Base-by-base conservation (phyloP, 2,888 invertebrate species). In the Acanthosepion lycidas region DNA sequence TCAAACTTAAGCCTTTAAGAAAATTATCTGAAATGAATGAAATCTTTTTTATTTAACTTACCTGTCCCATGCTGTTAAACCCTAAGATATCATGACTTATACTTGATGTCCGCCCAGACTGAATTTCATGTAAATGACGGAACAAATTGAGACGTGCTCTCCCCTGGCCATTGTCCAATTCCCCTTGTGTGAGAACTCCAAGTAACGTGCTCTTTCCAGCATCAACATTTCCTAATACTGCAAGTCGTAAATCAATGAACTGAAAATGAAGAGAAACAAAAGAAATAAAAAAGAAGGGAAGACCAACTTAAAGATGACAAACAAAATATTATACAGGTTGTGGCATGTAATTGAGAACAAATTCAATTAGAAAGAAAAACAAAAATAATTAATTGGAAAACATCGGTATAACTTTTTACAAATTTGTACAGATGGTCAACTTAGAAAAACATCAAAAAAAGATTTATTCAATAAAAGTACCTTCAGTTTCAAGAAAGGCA, bases 1-100 rank as follows among this genome's bases (percentile, higher is more conserved):
- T 42, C 42, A 42, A 42, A 42, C 42, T 42, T 42, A 33, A 33
- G 42, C 42, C 42, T 42, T 42, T 2, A 33, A 42, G 6, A 3
- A 33, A 33, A 91, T 91, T n/a, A 91, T 23, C 26, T 91, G 23
- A 42, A 91, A 55, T 55, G 0, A 18, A 55, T 4, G 18, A 55
- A 18, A 55, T 18, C 1, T 78, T 28, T 12, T 8, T n/a, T 78
- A 6, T 78, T 51, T 18, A 94, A 95, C 95, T 95, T 95, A 97
- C 97, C 96, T 97, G 96, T 48, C 97, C 97, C 92, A 96, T 96
- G 91, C 96, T 96, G 97, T 99, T 99, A 97, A 99, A 99, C 20
- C 99, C 99, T 15, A 99, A 98, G 96, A 99, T 99, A 98, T 99
- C 99, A 97, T 99, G 99, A 95, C 99, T 99, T 96, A 99, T 98